Evolutionary conservation across 2,797 vertebrate species (phyloP).

Genomic region (Arnoldichthys spilopterus): DNA sequence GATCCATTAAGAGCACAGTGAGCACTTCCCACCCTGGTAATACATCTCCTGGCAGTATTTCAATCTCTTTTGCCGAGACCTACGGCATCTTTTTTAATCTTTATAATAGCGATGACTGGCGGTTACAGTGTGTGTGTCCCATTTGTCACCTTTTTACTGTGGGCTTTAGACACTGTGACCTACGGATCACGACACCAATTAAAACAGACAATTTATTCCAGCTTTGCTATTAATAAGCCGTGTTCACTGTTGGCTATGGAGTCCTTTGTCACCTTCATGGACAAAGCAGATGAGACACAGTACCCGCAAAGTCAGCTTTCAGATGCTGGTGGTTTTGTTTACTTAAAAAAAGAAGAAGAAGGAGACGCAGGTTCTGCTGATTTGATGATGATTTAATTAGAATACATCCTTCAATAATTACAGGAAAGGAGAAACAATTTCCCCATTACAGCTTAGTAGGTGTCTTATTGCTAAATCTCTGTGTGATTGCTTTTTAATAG

Average conservation of each 20-base stretch:
- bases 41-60: conserved; percentile 63
- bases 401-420: conserved; percentile 1
- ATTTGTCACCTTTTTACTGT: conserved; percentile 75
- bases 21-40: conserved; percentile 59
- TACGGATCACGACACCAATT: conserved; percentile 80
- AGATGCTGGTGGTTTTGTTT: not conserved
- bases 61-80: conserved; percentile 61
- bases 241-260: not conserved
- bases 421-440: conserved; percentile 27
- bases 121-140: conserved; percentile 65
- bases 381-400: conserved; percentile 37
- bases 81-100: conserved; percentile 70
- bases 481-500: conserved; percentile 50
- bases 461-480: conserved; percentile 39
- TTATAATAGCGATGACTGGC: conserved; percentile 70
- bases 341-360: not conserved
- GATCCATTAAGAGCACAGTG: conserved; percentile 49
- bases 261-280: not conserved
- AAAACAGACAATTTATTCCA: conserved; percentile 77
- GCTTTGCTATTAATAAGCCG: conserved; percentile 69
- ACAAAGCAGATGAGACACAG: not conserved
- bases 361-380: not conserved
- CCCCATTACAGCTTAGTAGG: conserved; percentile 40
- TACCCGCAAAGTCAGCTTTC: not conserved
- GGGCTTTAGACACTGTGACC: conserved; percentile 69